Conservation (phyloP, 2,797 vertebrate species). For the Myotis myotis region DNA sequence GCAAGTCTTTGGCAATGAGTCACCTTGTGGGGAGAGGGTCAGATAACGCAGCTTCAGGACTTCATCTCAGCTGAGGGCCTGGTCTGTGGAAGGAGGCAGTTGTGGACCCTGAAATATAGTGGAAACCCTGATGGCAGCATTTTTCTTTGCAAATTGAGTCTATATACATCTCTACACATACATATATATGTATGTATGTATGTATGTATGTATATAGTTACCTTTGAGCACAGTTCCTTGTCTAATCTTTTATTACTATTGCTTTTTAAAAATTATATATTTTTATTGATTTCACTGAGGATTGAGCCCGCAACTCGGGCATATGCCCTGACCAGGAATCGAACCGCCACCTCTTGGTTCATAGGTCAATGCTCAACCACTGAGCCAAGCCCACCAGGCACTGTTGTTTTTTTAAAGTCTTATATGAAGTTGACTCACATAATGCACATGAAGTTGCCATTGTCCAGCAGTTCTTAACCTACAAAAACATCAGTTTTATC, state of each 20-base stretch:
- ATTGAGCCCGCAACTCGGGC: too few species aligned
- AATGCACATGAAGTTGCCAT: not conserved
- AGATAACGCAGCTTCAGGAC: not conserved
- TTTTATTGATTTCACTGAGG: not conserved
- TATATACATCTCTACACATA: not conserved
- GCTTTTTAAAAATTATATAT: not conserved
- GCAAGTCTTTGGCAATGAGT: too few species aligned
- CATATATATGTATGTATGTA: not conserved
- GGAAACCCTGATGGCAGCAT: not conserved
- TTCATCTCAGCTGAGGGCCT: not conserved
- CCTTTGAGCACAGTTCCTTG: not conserved
- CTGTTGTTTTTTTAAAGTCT: not conserved
- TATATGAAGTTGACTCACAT: not conserved
- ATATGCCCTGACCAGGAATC: too few species aligned
- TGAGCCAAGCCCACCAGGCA: too few species aligned
- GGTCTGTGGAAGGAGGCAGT: not conserved
- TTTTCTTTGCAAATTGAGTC: not conserved
- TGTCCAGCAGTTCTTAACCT: not conserved
- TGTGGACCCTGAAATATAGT: not conserved
- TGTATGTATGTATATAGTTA: not conserved
- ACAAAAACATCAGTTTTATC: not conserved
- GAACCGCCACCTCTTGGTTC: too few species aligned
- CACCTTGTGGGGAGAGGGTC: rapidly evolving
- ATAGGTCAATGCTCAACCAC: too few species aligned
- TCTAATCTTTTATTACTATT: not conserved